Evolutionary conservation across 2,888 invertebrate species (phyloP).

Genomic region (Chorisops tibialis): DNA sequence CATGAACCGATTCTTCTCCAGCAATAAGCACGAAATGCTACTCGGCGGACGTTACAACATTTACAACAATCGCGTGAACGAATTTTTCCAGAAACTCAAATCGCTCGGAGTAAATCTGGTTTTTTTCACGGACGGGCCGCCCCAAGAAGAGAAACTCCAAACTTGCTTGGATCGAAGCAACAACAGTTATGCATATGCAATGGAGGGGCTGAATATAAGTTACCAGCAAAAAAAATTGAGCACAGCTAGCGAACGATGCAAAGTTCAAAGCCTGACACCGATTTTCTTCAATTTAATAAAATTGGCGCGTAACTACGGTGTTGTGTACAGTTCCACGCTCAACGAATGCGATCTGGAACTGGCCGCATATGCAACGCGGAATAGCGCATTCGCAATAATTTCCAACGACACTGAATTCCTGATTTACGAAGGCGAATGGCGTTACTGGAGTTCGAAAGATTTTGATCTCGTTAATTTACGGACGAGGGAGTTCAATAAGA

Average conservation of each 20-base stretch:
- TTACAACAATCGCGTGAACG: background rate
- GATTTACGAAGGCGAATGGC: constrained; percentile 30
- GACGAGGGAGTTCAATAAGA: constrained; percentile 26
- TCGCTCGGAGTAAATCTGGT: constrained; percentile 17
- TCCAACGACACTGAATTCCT: constrained; percentile 32
- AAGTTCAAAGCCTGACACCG: background rate
- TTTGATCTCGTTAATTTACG: constrained; percentile 7
- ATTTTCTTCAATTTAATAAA: constrained; percentile 1
- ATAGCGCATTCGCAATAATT: constrained; percentile 28
- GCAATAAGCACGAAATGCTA: constrained; percentile 17
- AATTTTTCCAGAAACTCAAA: background rate
- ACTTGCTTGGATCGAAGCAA: constrained; percentile 22
- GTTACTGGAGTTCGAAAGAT: constrained; percentile 14
- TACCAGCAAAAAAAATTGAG: background rate
- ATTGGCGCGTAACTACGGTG: constrained; percentile 7
- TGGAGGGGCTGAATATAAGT: background rate
- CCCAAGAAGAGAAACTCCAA: constrained; percentile 2
- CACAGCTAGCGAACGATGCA: background rate
- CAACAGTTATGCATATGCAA: constrained; percentile 1
- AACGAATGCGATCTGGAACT: constrained; percentile 33
- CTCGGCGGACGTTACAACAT: constrained; percentile 28
- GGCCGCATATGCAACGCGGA: constrained; percentile 25
- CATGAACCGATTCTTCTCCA: background rate
- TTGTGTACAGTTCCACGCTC: background rate
- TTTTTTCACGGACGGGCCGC: constrained; percentile 24